Conservation (phyloP, 1,140 invertebrate species). For the Ephestia elutella region DNA sequence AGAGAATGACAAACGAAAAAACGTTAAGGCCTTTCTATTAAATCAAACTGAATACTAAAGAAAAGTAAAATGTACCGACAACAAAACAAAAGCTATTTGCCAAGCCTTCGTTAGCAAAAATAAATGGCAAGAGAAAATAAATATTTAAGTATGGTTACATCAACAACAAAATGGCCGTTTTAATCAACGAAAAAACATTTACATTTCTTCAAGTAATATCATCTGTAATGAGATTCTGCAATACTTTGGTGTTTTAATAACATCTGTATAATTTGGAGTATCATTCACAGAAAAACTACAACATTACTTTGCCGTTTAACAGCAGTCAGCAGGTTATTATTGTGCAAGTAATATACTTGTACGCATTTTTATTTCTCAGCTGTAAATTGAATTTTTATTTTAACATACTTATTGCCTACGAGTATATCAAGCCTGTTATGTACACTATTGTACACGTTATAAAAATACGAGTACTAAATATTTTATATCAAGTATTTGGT, state of each 20-base stretch:
- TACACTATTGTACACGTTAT: too few relatives aligned
- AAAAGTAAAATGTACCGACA: background rate
- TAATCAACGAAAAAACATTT: slow-evolving; percentile 2
- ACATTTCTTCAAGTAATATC: background rate
- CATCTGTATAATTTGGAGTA: background rate
- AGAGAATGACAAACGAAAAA: too few relatives aligned
- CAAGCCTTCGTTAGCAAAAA: background rate
- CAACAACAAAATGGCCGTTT: background rate
- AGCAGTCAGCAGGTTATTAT: background rate
- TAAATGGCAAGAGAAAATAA: background rate
- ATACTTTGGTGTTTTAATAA: background rate
- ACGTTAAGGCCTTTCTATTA: too few relatives aligned
- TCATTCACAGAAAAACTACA: background rate
- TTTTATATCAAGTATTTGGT: too few relatives aligned
- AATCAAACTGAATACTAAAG: background rate
- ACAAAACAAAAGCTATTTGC: background rate
- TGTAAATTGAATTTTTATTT: background rate
- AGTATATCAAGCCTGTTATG: background rate
- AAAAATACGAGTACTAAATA: too few relatives aligned
- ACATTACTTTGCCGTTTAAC: background rate
- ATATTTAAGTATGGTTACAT: background rate
- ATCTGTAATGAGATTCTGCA: slow-evolving; percentile 1
- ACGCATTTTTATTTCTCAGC: background rate
- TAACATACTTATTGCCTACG: background rate
- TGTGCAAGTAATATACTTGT: slow-evolving; percentile 4